A percentile compares a stretch with the other conserved stretches of the same genome.
These are phyloP conservation scores for Regulus satrapa DNA, from an alignment of 2,113 vertebrate genomes.

Conservation along the genomic window DNA sequence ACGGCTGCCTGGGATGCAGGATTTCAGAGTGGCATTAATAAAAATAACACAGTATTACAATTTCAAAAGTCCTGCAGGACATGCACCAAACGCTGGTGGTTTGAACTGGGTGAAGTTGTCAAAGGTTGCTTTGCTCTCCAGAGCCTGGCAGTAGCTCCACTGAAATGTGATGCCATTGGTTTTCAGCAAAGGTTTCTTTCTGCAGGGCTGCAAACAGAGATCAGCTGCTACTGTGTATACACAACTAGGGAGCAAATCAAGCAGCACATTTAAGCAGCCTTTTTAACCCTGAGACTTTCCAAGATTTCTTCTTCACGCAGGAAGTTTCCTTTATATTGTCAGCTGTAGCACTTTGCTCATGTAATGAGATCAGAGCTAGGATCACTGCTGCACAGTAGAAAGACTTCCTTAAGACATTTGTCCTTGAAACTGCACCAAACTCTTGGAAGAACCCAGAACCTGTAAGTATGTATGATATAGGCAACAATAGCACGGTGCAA, in stretches of 20 bases:
- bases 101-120: slow-evolving; percentile 73
- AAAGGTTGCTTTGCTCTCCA: slow-evolving; percentile 76
- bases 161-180: slow-evolving; percentile 89
- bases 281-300: slow-evolving; percentile 77
- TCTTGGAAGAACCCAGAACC: slow-evolving; percentile 94
- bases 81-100: slow-evolving; percentile 16
- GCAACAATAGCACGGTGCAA: slow-evolving; percentile 69
- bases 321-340: slow-evolving; percentile 76
- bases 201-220: slow-evolving; percentile 86
- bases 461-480: slow-evolving; percentile 91
- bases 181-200: slow-evolving; percentile 84
- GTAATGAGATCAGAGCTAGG: slow-evolving; percentile 80
- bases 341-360: slow-evolving; percentile 74
- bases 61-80: slow-evolving; percentile 8
- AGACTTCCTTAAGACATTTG: slow-evolving; percentile 88
- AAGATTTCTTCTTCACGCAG: slow-evolving; percentile 77
- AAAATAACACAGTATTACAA: not conserved
- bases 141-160: slow-evolving; percentile 82
- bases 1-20: not conserved
- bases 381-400: slow-evolving; percentile 85
- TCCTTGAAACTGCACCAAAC: slow-evolving; percentile 99
- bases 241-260: slow-evolving; percentile 77
- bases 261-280: slow-evolving; percentile 77
- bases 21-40: not conserved
- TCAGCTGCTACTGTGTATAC: slow-evolving; percentile 80